Evolutionary conservation across 2,113 vertebrate species (phyloP).

Genomic region (Muscicapa adusta): DNA sequence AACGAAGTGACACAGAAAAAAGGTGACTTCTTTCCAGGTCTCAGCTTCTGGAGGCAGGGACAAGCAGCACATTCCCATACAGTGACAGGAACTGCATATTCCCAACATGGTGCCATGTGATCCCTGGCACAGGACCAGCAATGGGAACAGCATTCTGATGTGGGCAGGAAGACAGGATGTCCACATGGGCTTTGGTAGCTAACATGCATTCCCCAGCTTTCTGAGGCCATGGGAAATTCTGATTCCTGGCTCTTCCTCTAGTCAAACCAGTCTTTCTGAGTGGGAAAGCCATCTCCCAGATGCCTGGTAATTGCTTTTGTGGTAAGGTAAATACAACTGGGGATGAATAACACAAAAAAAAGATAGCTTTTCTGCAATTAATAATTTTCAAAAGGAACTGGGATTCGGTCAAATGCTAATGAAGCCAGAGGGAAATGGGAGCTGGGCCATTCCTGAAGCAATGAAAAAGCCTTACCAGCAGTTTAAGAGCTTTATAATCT

Average conservation of each 20-base stretch:
- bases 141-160: rapidly evolving
- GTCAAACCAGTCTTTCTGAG: background rate
- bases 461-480: background rate
- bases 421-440: background rate
- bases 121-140: rapidly evolving
- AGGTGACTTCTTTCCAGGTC: background rate
- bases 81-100: rapidly evolving
- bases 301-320: background rate
- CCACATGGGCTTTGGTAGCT: background rate
- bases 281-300: background rate
- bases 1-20: background rate
- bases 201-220: background rate
- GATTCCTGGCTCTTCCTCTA: background rate
- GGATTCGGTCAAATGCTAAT: background rate
- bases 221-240: background rate
- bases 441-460: background rate
- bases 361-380: background rate
- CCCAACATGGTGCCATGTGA: rapidly evolving
- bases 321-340: background rate
- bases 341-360: background rate
- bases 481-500: background rate
- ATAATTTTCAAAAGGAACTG: background rate
- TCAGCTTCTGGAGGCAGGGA: background rate
- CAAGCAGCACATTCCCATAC: rapidly evolving
- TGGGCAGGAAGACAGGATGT: background rate